These are phyloP conservation scores for Salvator merianae DNA, from an alignment of 2,113 vertebrate species.

Conservation along the genomic window DNA sequence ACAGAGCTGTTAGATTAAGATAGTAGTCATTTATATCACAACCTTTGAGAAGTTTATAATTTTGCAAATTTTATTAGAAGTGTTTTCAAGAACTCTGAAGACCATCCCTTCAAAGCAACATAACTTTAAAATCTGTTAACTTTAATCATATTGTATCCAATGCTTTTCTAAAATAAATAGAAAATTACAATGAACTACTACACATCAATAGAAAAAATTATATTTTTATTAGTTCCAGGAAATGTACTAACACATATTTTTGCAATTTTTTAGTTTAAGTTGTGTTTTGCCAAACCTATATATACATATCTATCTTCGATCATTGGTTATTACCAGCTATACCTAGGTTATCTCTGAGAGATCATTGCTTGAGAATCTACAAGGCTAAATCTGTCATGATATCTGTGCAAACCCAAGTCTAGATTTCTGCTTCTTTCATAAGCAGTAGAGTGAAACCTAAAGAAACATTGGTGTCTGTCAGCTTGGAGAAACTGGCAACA, in stretches of 20 bases:
- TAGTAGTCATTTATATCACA: neutral
- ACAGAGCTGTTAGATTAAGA: slow-evolving; percentile 28
- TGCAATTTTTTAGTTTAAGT: no score
- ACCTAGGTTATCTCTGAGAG: neutral
- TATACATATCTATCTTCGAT: no score
- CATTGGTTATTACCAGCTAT: neutral
- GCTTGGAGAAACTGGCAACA: no score
- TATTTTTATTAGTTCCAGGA: neutral
- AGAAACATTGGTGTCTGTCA: no score
- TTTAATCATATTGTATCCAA: neutral
- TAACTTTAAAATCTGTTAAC: neutral
- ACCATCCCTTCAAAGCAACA: neutral
- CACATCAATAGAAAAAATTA: neutral
- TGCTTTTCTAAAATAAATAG: neutral
- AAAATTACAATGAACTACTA: neutral
- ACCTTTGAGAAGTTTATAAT: neutral
- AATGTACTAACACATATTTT: no score
- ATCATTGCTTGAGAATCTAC: neutral
- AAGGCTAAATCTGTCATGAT: neutral
- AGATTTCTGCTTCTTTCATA: no score
- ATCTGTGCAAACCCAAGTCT: neutral
- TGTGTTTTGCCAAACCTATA: neutral
- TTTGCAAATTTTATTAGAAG: neutral
- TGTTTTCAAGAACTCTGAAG: neutral
- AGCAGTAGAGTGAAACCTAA: no score